These are phyloP conservation scores for Autographa pulchrina DNA, from an alignment of 2,888 invertebrate species.

Conservation along the genomic window DNA sequence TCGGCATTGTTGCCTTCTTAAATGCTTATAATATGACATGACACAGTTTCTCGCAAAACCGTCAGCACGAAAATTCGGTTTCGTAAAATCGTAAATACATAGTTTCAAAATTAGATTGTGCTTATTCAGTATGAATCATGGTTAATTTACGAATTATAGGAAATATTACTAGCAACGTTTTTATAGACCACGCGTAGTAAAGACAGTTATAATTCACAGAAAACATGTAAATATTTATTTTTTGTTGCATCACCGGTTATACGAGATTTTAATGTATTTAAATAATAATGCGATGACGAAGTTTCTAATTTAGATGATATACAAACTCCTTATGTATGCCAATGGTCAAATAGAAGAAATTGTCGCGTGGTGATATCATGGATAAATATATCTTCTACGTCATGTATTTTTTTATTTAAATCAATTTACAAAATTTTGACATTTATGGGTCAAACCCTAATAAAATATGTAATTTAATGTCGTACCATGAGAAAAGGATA, in stretches of 20 bases:
- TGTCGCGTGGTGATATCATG: constrained; percentile 48
- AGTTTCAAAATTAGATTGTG: constrained; percentile 8
- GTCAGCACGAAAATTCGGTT: neutral
- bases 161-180: constrained; percentile 22
- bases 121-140: constrained; percentile 38
- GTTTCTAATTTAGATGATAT: constrained; percentile 43
- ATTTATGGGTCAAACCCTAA: neutral
- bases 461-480: neutral
- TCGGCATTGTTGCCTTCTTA: no score
- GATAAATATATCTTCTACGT: constrained; percentile 30
- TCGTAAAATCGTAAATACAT: neutral
- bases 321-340: constrained; percentile 39
- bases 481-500: neutral
- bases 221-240: constrained; percentile 35
- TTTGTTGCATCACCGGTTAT: constrained; percentile 38
- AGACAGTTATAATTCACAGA: constrained; percentile 18
- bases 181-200: constrained; percentile 36
- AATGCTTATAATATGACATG: no score
- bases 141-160: constrained; percentile 6
- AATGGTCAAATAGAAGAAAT: constrained; percentile 40
- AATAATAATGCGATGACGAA: constrained; percentile 47
- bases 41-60: neutral
- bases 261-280: constrained; percentile 22
- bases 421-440: neutral
- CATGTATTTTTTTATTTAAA: neutral